Conservation (phyloP, 1,140 invertebrate genomes). For the Rhopalosiphum padi region DNA sequence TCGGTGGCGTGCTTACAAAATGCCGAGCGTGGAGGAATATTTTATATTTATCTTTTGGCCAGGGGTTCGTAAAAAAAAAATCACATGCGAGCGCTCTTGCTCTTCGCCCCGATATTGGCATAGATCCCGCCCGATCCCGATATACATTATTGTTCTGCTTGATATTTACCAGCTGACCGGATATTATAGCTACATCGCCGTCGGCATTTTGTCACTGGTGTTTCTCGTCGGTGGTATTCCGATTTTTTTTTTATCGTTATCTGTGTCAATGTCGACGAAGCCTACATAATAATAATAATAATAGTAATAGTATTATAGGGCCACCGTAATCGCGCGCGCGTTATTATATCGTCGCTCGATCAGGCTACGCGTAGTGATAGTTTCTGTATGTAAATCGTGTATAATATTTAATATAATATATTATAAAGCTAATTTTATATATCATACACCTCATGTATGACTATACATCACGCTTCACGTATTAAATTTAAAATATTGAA, state of each 20-base stretch:
- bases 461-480: no score
- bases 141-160: constrained; percentile 50
- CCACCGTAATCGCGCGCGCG: no score
- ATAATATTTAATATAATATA: no score
- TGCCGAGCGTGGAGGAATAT: constrained; percentile 20
- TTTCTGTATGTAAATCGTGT: no score
- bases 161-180: constrained; percentile 55
- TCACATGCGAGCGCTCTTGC: neutral
- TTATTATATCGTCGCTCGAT: neutral
- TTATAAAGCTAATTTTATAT: no score
- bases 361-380: no score
- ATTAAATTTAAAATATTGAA: neutral
- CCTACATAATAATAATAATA: constrained; percentile 14
- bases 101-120: constrained; percentile 37
- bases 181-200: constrained; percentile 34
- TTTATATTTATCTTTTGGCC: constrained; percentile 58
- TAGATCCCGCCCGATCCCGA: constrained; percentile 17
- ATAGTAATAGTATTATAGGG: neutral
- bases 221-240: constrained; percentile 5
- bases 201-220: constrained; percentile 16
- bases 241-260: constrained; percentile 2
- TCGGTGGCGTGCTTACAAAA: constrained; percentile 52
- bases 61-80: constrained; percentile 54
- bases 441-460: no score
- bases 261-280: constrained; percentile 36